Base-by-base conservation (phyloP, 2,113 vertebrate species). In the Bubo scandiacus region DNA sequence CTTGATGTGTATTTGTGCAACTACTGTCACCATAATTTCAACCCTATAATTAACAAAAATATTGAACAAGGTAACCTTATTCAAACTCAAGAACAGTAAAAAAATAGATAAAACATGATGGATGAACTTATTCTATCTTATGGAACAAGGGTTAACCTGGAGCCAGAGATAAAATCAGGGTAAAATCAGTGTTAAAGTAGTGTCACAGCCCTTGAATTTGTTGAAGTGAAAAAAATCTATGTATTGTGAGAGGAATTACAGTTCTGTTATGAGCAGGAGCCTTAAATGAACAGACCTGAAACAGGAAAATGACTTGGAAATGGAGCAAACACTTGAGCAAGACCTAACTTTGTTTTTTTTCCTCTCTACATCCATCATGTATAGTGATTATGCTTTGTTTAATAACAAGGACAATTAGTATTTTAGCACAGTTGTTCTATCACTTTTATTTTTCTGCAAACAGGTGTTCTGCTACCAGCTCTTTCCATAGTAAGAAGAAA, bases 331-430 rank as follows among this genome's bases (percentile, higher is more conserved):
- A 18, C 57, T 75, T 8, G 2, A 78, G 54, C 27, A 71, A 92
- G 61, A 74, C 40, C 17, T 74, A 66, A 81, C 42, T 85, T 82
- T 16, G 5, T 74, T 86, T 94, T 94, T 86, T 88, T 94, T 92
- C 81, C 36, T 85, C 14, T 75, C 43, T 43, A 8, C 36, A 70
- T 58, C 22, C 22, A 26, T 43, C 25, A 27, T 23, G 12, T 92
- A 23, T 21, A 68, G 34, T 65, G 40, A 79, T 81, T 87, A 65
- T 85, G 29, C 49, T 94, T 92, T 93, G 43, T 92, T 94, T 96
- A 68, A 79, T 72, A 94, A 71, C 49, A 86, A 81, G 55, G 42
- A 59, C 67, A 93, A 93, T 86, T 15, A 65, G 11, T 71, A 57
- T 51, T 91, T 93, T 58, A 81, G 54, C 40, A 67, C 65, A 91